A percentile compares a stretch with the other conserved stretches of the same genome.
Evolutionary conservation across 2,888 invertebrate species (phyloP).

Genomic region (Hydraecia micacea): DNA sequence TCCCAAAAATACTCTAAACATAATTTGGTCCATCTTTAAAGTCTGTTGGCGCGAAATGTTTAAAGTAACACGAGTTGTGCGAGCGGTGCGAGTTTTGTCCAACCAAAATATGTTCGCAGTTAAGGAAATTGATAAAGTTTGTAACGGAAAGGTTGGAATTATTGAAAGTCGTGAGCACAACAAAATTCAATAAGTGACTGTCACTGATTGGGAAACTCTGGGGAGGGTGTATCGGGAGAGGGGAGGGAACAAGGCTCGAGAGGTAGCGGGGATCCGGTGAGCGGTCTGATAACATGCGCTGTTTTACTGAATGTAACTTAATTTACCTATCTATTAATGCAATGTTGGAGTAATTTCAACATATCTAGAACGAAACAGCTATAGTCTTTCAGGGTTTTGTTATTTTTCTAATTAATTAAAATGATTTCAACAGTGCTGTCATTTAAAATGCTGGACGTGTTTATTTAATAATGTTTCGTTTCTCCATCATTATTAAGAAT

Average conservation of each 20-base stretch:
- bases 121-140: slow-evolving; percentile 90
- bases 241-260: background rate
- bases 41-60: slow-evolving; percentile 52
- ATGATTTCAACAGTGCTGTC: background rate
- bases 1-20: slow-evolving; percentile 55
- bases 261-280: slow-evolving; percentile 10
- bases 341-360: background rate
- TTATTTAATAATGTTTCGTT: background rate
- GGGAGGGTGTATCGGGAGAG: slow-evolving; percentile 60
- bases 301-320: background rate
- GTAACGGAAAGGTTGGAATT: slow-evolving; percentile 83
- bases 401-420: background rate
- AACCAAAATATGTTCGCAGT: slow-evolving; percentile 82
- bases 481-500: background rate
- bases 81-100: slow-evolving; percentile 63
- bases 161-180: slow-evolving; percentile 88
- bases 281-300: background rate
- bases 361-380: background rate
- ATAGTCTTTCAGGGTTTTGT: background rate
- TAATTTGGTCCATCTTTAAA: slow-evolving; percentile 51
- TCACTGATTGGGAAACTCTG: slow-evolving; percentile 84
- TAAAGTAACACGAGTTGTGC: slow-evolving; percentile 46
- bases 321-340: background rate
- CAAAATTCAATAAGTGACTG: slow-evolving; percentile 90
- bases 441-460: background rate